A percentile compares a stretch with the other conserved stretches of the same genome.
Conservation (phyloP, 2,888 invertebrate genomes). For the Dasysyrphus albostriatus region DNA sequence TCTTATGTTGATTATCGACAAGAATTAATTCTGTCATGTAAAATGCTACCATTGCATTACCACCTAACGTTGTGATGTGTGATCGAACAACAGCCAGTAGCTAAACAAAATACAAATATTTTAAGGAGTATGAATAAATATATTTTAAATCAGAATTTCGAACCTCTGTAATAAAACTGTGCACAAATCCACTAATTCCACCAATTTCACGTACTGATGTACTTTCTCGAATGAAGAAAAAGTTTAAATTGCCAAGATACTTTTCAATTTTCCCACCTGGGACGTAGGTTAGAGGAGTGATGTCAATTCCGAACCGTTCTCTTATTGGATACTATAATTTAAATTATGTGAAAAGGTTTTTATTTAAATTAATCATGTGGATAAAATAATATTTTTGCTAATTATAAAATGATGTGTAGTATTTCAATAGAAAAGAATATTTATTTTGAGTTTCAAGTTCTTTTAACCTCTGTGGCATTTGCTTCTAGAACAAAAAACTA, state of each 20-base stretch:
- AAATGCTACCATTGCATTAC: slow-evolving; percentile 97
- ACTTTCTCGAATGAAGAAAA: slow-evolving; percentile 97
- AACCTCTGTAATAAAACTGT: slow-evolving; percentile 95
- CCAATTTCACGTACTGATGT: slow-evolving; percentile 96
- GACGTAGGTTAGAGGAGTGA: slow-evolving; percentile 92
- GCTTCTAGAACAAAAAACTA: too few relatives aligned
- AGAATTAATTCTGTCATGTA: slow-evolving; percentile 96
- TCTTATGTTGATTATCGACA: slow-evolving; percentile 96
- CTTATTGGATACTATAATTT: slow-evolving; percentile 80
- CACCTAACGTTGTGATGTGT: slow-evolving; percentile 96
- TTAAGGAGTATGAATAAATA: slow-evolving; percentile 25
- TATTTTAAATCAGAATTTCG: neutral
- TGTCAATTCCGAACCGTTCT: slow-evolving; percentile 87
- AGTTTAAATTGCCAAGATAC: slow-evolving; percentile 95
- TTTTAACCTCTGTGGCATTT: too few relatives aligned
- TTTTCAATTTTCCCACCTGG: slow-evolving; percentile 91
- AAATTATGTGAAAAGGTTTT: too few relatives aligned
- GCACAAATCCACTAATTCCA: slow-evolving; percentile 96
- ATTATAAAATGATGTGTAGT: too few relatives aligned
- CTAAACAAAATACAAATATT: slow-evolving; percentile 78
- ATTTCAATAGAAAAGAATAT: too few relatives aligned
- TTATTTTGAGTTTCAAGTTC: too few relatives aligned
- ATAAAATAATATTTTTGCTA: too few relatives aligned
- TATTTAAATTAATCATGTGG: too few relatives aligned
- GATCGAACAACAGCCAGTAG: slow-evolving; percentile 95